Evolutionary conservation across 92 coral and sea anemone genomes (phyloP), one percentile per base, ranked within the genome.

Genomic region (Chrysogorgia sp.): DNA sequence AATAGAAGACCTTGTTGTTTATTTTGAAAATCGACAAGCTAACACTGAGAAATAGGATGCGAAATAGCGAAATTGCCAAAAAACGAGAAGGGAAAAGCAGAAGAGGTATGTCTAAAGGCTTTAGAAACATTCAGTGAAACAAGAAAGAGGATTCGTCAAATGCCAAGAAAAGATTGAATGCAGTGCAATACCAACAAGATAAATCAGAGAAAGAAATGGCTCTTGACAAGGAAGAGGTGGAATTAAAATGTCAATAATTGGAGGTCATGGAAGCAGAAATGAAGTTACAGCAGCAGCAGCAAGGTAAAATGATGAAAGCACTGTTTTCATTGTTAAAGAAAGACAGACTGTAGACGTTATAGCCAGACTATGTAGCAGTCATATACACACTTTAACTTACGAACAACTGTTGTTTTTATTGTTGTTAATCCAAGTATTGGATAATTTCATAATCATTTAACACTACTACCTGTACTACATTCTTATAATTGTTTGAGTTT

Each of bases 281-380:
- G 64, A 58, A 28, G 1, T 58, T 58, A 10, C 64, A 24, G 24
- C 21, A 58, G 22, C 64, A 58, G 0, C 64, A 58, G 23, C 64
- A 58, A 58, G 64, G 21, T 58, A 26, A 58, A 15, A 58, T 58
- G 64, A 19, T 58, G 22, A 58, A 58, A 58, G 64, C 68, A 61
- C 35, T 22, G 35, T 61, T 61, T 61, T 28, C 68, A 61, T 28
- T 58, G 64, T 15, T 58, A 1, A 58, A 58, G n/a, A 28, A 58
- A 13, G 23, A 28, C 17, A 20, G 23, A 26, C 23, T 15, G 23
- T 58, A 28, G 17, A 17, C 23, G 0, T 58, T n/a, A n/a, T n/a
- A n/a, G n/a, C n/a, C n/a, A n/a, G n/a, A n/a, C n/a, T 58, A 58
- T 58, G 17, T 28, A 58, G 17, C 64, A 58, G 22, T 24, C 12